Evolutionary conservation across 2,888 invertebrate species (phyloP), one percentile per base, ranked within the genome.

Genomic region (Drosophila paucipuncta): DNA sequence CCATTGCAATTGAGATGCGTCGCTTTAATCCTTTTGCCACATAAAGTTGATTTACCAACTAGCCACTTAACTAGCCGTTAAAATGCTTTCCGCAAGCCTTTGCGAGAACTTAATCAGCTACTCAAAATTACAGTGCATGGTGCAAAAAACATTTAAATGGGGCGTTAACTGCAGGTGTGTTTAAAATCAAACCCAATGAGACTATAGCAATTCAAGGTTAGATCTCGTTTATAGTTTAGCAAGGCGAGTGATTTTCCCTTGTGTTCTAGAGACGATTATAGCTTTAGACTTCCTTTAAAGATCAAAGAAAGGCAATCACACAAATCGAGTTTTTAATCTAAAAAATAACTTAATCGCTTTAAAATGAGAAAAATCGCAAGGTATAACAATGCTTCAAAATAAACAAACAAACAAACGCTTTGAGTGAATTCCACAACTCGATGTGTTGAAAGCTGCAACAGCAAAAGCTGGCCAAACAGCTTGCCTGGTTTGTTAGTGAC

Each of bases 21-120:
- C 68, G 65, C 43, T 55, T 64, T 58, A 68, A 75, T 75, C 75
- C 78, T 74, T 25, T 33, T 33, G 66, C 57, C 39, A 66, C 55
- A 60, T 41, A 16, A 59, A 43, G 54, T 43, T 64, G 57, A 54
- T 64, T 30, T 63, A 72, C 73, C 80, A 79, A 60, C 52, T 75
- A 71, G 66, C 66, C 59, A 71, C 71, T 78, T 79, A 75, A 53
- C 61, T 65, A 77, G 41, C 69, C 66, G 78, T 55, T 77, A 78
- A 77, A 78, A 41, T 41, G 41, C 57, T 7, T 35, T 22, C 13
- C 10, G 53, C 53, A 53, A 25, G 6, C 13, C 33, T 33, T 35
- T 35, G 2, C 9, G 18, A 16, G 2, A 18, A 50, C 50, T 18
- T 10, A 50, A 50, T 18, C 16, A 50, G 18, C 50, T 10, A 30